Evolutionary conservation across 2,797 vertebrate genomes (phyloP), one percentile per base, ranked within the genome.

Genomic region (Muscicapa striata): DNA sequence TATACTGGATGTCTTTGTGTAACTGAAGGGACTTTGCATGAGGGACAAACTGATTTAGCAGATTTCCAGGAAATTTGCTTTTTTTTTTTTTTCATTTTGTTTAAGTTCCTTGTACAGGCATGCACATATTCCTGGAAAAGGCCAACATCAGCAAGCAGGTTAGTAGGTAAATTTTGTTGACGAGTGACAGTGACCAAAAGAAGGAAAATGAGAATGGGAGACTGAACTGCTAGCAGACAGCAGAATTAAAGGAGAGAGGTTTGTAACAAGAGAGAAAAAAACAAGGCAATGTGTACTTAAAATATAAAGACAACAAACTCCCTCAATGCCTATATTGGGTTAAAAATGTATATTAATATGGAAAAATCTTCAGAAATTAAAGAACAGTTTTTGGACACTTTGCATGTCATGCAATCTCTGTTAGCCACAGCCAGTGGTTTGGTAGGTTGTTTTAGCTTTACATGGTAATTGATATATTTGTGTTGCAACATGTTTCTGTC

Each of bases 81-180:
- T 18, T 51, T 87, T 67, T 78, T 92, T 67, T 52, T 30, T 29
- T 86, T 14, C 43, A n/a, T 87, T 93, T 94, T 94, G 48, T 88
- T 86, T 58, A 94, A 86, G 62, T 94, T 95, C 76, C 83, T 89
- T 63, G 77, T 87, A 89, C 15, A 49, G 16, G 86, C 83, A 95
- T 10, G 3, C 90, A 93, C 48, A 36, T 66, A 78, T 93, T 95
- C 84, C 92, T 92, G 94, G 92, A 88, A 95, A 96, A 95, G 84
- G 79, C 95, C 89, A 92, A 66, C 58, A 85, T 77, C 78, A 83
- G 68, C 64, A 38, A 43, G 68, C 78, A 85, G 46, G 69, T 90
- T 86, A 91, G 73, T 2, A 51, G 54, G 84, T 81, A 51, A 70
- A 81, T 93, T 78, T 63, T 91, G 82, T 90, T 93, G 82, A 91